Evolutionary conservation across 1,140 invertebrate species (phyloP).

Genomic region (Zaprionus capensis): DNA sequence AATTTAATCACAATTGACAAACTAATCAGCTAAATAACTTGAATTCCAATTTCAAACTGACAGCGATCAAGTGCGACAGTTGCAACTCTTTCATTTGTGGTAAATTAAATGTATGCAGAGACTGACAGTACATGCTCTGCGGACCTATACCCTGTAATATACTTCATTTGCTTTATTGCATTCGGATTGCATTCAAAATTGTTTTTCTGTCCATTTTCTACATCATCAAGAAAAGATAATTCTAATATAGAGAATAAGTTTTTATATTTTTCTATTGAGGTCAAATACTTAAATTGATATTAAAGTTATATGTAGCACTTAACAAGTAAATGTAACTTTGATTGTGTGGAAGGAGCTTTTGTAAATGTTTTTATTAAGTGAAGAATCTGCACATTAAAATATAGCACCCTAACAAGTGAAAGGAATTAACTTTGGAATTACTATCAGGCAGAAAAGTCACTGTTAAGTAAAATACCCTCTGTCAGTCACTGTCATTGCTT

Average conservation of each 20-base stretch:
- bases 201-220: neutral
- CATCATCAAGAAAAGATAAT: no score
- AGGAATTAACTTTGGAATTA: no score
- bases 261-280: no score
- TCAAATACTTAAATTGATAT: no score
- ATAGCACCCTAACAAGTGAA: no score
- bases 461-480: neutral
- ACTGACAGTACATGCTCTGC: neutral
- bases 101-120: neutral
- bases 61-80: neutral
- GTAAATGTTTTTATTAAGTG: no score
- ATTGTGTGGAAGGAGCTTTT: no score
- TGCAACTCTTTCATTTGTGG: neutral
- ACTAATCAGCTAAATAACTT: conserved; percentile 10
- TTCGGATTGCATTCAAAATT: neutral
- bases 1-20: conserved; percentile 10
- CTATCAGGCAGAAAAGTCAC: no score
- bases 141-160: neutral
- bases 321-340: no score
- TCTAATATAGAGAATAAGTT: no score
- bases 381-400: no score
- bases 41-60: conserved; percentile 2
- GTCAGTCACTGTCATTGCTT: neutral
- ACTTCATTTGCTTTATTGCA: neutral
- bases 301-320: no score